phyloP scores from a whole-genome alignment of 1,140 invertebrate species.

The Trachelipus rathkii region DNA sequence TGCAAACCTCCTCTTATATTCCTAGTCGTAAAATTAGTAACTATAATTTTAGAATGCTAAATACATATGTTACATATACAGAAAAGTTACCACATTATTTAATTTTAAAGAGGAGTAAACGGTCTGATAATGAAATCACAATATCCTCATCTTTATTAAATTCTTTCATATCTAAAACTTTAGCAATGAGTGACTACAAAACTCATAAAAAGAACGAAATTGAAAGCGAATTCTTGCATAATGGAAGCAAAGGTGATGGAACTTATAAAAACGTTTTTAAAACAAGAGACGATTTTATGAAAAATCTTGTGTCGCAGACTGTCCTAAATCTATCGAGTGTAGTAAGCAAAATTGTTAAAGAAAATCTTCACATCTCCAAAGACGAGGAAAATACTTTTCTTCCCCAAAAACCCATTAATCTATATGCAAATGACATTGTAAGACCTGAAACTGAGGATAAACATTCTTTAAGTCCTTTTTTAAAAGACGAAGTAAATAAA shows the following conservation, averaged over 20 bases:
- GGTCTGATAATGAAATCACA: not conserved
- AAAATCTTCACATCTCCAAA: constrained; percentile 1
- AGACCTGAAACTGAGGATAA: not conserved
- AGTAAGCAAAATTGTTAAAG: not conserved
- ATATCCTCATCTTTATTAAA: not conserved
- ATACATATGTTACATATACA: not conserved
- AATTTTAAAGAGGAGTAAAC: not conserved
- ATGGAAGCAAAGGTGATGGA: not conserved
- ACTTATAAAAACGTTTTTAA: not conserved
- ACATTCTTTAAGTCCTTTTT: not conserved
- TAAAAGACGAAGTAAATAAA: not conserved
- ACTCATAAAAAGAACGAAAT: not conserved
- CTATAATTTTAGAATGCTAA: not conserved
- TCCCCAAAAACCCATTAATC: not conserved
- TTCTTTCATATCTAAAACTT: not conserved
- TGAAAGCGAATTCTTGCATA: not conserved
- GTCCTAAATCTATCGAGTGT: not conserved
- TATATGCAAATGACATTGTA: constrained; percentile 11
- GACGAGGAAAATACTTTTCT: constrained; percentile 1
- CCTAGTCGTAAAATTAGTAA: not conserved
- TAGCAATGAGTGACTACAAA: not conserved
- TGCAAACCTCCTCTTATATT: not conserved
- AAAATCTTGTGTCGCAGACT: not conserved
- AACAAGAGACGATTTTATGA: not conserved
- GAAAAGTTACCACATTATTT: not conserved